These are phyloP conservation scores for Microtus ochrogaster DNA, from an alignment of 2,113 vertebrate species.

Conservation along the genomic window DNA sequence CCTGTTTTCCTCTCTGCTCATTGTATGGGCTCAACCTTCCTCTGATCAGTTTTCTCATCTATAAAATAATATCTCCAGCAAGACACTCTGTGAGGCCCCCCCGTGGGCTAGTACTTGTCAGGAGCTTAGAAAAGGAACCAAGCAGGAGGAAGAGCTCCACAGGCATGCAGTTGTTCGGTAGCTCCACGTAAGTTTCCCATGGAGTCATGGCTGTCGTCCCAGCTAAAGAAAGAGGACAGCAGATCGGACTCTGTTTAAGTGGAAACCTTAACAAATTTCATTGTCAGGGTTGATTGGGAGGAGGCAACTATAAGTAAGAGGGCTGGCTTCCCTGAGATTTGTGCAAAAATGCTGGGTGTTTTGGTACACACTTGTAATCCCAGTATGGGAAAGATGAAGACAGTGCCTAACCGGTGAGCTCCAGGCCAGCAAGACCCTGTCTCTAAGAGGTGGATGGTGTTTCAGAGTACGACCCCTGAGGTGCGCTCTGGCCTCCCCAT, in stretches of 20 bases:
- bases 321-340: not conserved
- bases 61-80: not conserved
- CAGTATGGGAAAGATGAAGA: not conserved
- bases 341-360: not conserved
- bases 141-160: not conserved
- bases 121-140: not conserved
- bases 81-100: not conserved
- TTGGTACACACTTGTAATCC: not conserved
- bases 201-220: not conserved
- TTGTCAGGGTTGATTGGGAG: not conserved
- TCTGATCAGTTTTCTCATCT: not conserved
- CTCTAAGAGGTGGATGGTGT: not conserved
- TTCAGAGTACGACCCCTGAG: not conserved
- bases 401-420: not conserved
- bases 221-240: not conserved
- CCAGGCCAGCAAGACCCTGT: not conserved
- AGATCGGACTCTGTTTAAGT: not conserved
- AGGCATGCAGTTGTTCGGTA: not conserved
- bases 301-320: not conserved
- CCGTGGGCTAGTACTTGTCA: not conserved
- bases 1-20: not conserved
- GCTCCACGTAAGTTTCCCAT: not conserved
- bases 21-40: not conserved
- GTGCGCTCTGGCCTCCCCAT: not conserved
- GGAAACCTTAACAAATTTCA: not conserved